Percentiles rank a stretch among this genome's conserved stretches.
These are phyloP conservation scores for Isichthys henryi DNA, from an alignment of 2,113 vertebrate species.

Conservation along the genomic window DNA sequence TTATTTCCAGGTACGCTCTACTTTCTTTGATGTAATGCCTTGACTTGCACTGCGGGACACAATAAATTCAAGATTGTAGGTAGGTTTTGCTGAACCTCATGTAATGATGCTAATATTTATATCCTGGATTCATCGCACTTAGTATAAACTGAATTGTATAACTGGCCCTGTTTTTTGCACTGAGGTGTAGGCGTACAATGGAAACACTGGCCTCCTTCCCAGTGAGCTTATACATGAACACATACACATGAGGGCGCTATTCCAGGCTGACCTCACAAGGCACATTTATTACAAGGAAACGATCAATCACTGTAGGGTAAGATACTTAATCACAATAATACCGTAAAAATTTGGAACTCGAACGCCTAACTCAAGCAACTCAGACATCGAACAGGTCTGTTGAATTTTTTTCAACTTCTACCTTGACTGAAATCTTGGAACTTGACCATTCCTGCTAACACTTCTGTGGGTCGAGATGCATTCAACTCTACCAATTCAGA, in stretches of 20 bases:
- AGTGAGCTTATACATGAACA: neutral
- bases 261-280: neutral
- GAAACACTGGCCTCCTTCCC: neutral
- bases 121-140: neutral
- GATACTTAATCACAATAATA: neutral
- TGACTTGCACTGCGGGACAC: neutral
- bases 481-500: too few species aligned
- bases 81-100: neutral
- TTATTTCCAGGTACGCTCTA: neutral
- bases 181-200: neutral
- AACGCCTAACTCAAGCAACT: too few species aligned
- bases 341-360: too few species aligned
- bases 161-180: neutral
- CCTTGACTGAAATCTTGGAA: too few species aligned
- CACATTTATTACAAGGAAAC: neutral
- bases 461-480: too few species aligned
- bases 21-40: neutral
- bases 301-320: neutral
- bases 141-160: neutral
- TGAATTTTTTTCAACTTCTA: too few species aligned
- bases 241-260: neutral
- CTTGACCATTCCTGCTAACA: too few species aligned
- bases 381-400: too few species aligned
- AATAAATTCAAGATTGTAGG: neutral
- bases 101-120: constrained; percentile 3